phyloP scores from a whole-genome alignment of 30 jellyfish, hydroid and myxozoan genomes.

The Catostylus mosaicus region DNA sequence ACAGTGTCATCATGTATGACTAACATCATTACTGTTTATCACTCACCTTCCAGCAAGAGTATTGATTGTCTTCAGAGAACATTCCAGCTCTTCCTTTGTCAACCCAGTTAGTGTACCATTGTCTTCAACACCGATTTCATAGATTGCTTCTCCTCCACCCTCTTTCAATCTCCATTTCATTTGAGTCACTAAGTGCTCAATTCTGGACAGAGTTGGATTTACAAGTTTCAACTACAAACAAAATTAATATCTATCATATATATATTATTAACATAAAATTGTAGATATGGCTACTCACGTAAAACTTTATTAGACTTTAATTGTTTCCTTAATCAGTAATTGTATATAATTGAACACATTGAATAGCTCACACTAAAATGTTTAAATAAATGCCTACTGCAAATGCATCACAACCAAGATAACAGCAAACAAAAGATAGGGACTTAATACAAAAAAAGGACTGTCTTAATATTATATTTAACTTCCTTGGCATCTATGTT shows the following conservation, averaged over 20 bases:
- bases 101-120: conserved; percentile 89
- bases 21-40: not conserved
- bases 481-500: no score
- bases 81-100: conserved; percentile 83
- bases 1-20: no score
- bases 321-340: not conserved
- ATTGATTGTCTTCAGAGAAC: conserved; percentile 77
- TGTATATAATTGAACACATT: not conserved
- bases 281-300: not conserved
- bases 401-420: not conserved
- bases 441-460: no score
- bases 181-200: conserved; percentile 93
- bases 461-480: no score
- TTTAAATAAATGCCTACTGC: not conserved
- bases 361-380: not conserved
- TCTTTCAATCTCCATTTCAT: conserved; percentile 98
- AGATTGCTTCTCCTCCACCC: conserved; percentile 97
- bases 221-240: conserved; percentile 84
- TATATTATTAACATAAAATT: not conserved
- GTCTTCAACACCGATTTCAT: conserved; percentile 98
- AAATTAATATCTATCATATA: not conserved
- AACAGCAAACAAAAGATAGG: no score
- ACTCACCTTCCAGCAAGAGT: conserved; percentile 83
- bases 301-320: no score
- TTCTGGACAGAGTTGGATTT: conserved; percentile 79